Base-by-base conservation (phyloP, 2,113 vertebrate species). In the Pelecanus crispus region DNA sequence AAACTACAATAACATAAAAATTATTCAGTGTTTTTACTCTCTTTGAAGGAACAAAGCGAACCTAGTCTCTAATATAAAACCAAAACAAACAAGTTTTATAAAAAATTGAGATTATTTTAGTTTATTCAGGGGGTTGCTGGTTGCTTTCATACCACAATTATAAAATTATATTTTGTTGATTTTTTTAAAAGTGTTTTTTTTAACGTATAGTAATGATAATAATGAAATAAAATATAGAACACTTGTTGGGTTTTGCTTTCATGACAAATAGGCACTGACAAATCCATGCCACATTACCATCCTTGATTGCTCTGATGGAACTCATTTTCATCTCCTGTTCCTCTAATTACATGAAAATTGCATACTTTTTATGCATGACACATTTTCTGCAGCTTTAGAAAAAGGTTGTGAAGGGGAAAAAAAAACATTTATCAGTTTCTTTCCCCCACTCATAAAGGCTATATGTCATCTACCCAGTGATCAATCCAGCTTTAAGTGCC, bases 281-380 rank as follows among this genome's bases (percentile, higher is more conserved):
- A 98, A 98, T 97, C 97, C 98, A 97, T 94, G 90, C 96, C 95
- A 97, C 96, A 98, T 98, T 98, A 98, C 98, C 98, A 98, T 98
- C 97, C 98, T 97, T 98, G 98, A 98, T 98, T 98, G 98, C 98
- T 98, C 97, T 98, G 98, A 98, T 98, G 97, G 97, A 98, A 98
- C 97, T 98, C 97, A 98, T 98, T 98, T 98, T 98, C 98, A 98
- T 98, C 97, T 98, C 97, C 97, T 98, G 96, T 98, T 98, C 96
- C 97, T 97, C 98, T 98, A 98, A 98, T 98, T 98, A 98, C 98
- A 98, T 97, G 98, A 98, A 98, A 98, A 98, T 98, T 98, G 92
- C 98, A 98, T 97, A 98, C 96, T 98, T 98, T 98, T 98, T 98
- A 98, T 98, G 97, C 98, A 98, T 97, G 98, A 98, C 97, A 98